These are phyloP conservation scores for Orientallactaga sibirica DNA, from an alignment of 2,797 vertebrate genomes.

Conservation along the genomic window DNA sequence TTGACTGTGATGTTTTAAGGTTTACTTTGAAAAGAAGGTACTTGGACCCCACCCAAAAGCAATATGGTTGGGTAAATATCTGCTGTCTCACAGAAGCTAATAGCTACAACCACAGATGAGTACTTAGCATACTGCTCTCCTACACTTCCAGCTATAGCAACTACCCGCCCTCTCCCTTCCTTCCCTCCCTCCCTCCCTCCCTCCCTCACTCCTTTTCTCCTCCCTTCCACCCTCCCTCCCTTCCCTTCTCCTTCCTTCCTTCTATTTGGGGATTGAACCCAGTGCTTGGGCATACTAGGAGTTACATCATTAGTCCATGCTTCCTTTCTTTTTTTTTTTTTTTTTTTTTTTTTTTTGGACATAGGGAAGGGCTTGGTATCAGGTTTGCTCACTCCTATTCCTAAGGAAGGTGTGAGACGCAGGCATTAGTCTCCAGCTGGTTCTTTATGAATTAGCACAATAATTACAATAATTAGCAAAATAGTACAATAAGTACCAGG, in stretches of 20 bases:
- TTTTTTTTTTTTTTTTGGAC: neutral
- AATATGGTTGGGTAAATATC: neutral
- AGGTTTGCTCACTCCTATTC: neutral
- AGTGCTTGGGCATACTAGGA: neutral
- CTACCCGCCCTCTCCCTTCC: too few relatives aligned
- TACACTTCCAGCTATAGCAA: too few relatives aligned
- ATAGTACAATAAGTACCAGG: neutral
- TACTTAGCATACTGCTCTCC: neutral
- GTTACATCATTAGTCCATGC: accelerated
- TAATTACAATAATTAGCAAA: neutral
- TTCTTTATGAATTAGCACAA: neutral
- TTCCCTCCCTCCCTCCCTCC: neutral
- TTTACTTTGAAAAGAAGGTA: constrained; percentile 35
- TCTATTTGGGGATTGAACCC: neutral
- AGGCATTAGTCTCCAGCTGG: neutral
- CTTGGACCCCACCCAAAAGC: neutral
- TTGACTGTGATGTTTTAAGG: neutral
- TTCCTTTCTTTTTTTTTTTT: neutral
- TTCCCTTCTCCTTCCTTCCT: neutral
- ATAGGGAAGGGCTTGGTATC: neutral
- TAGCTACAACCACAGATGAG: accelerated
- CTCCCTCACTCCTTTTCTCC: neutral
- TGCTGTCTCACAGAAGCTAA: neutral
- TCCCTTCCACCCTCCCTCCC: neutral
- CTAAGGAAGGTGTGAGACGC: neutral